Base-by-base conservation (phyloP, 2,113 vertebrate species). In the Gobiocypris rarus region DNA sequence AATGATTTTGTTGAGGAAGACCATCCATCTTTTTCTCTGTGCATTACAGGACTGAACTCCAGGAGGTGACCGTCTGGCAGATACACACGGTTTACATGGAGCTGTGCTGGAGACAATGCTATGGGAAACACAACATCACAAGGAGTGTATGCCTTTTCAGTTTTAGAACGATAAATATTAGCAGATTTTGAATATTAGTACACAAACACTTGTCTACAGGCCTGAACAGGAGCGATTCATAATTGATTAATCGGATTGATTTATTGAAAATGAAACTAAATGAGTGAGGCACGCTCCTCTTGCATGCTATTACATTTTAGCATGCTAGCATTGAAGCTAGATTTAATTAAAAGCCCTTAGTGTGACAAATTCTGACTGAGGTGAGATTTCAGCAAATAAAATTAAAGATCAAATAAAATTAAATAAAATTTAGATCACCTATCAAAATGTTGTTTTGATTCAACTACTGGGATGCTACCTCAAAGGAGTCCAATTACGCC, bases 21-120 rank as follows among this genome's bases (percentile, higher is more conserved):
- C 83, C 87, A 92, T 93, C 84, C 86, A 91, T 93, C 92, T 93
- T 91, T 88, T 82, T 89, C 85, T 89, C 83, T 6, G 7, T 41
- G 26, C 75, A 71, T 89, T 91, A 88, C 15, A 17, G 61, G 54
- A 84, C 52, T 79, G 26, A 76, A 83, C 83, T 85, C 82, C 86
- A 76, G 50, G 88, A 89, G 84, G 83, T 87, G 81, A 88, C 83
- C 77, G 15, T 84, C 81, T 83, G 56, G 73, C 75, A 67, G 41
- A 82, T 71, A 63, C 48, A 28, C 41, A 34, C 17, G 19, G 59
- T 82, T 83, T 28, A 67, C 70, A 61, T 26, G 26, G 15, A 59
- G n/a, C 65, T 59, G 10, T 79, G 76, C 28, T 41, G 24, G 48
- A 76, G 79, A 43, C 19, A 45, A 65, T 5, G 58, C 34, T 34